Evolutionary conservation across 2,888 invertebrate species (phyloP).

Genomic region (Dynastes hyllus): DNA sequence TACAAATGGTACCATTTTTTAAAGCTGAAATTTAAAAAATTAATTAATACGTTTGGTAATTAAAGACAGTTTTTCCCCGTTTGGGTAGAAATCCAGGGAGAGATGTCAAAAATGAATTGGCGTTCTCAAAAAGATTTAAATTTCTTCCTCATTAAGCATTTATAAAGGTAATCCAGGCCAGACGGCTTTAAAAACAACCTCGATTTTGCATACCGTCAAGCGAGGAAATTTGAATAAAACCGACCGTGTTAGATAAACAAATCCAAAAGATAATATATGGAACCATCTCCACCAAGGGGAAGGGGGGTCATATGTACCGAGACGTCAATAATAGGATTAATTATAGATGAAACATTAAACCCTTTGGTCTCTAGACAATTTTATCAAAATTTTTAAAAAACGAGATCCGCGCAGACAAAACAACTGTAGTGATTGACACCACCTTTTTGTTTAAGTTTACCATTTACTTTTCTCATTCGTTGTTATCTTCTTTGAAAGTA

Average conservation of each 20-base stretch:
- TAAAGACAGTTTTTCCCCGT: no score
- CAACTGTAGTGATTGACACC: not conserved
- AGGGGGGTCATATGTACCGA: no score
- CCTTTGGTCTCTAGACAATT: slow-evolving; percentile 36
- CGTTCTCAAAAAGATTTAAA: not conserved
- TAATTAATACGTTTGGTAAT: no score
- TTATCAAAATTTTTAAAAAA: slow-evolving; percentile 45
- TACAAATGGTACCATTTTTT: no score
- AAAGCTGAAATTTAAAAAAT: no score
- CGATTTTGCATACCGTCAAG: not conserved
- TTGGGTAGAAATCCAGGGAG: no score
- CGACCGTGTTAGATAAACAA: no score
- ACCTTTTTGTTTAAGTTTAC: not conserved
- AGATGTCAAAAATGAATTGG: no score
- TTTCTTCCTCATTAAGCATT: not conserved
- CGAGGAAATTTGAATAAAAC: not conserved
- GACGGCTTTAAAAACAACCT: not conserved
- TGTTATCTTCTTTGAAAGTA: slow-evolving; percentile 1
- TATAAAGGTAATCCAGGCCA: slow-evolving; percentile 10
- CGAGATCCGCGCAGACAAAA: slow-evolving; percentile 4
- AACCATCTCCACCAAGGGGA: no score
- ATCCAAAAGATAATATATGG: no score
- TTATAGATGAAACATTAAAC: slow-evolving; percentile 36
- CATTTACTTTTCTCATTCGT: not conserved
- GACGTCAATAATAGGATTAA: slow-evolving; percentile 6